Base-by-base conservation (phyloP, 1,140 invertebrate species). In the Cydia splendana region DNA sequence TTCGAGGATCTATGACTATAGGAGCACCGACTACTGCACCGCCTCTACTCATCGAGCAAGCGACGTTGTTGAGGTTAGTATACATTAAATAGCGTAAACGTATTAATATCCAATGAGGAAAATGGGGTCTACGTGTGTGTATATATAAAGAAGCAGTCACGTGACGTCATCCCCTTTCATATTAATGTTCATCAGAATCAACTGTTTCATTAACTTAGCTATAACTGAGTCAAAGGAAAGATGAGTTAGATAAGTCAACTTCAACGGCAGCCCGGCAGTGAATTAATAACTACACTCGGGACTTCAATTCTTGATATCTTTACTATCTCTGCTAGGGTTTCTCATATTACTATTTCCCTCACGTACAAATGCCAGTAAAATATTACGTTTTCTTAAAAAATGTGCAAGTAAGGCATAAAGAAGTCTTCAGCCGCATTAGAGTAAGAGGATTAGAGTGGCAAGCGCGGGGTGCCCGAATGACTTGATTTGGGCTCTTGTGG, bases 371-470 rank as follows among this genome's bases (percentile, higher is more conserved):
- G n/a, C 18, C 38, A 71, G 67, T 71, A 71, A 71, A 71, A 71
- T 71, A 38, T 71, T 71, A 71, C 67, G 34, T 71, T 71, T 71
- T 38, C 67, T 71, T 45, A 71, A 71, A 71, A 71, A 71, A 71
- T 71, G 67, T 71, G 67, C 67, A 71, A 71, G 67, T 42, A 71
- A 18, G 2, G 67, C 67, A 71, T 69, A 42, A 42, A 20, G 34
- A 38, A 69, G 67, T 12, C 30, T 71, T 38, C 67, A 62, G 15
- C 67, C 30, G 67, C 34, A 30, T 71, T 71, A 71, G 67, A 42
- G 67, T 71, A 71, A 71, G 67, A 71, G 67, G 67, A 71, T 71
- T 71, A 71, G 67, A 71, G 67, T 71, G 34, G 6, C 67, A 28
- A 42, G 67, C 34, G 67, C 6, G 34, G 67, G 15, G 67, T 34